Base-by-base conservation (phyloP, 2,888 invertebrate genomes). In the Acanthopleura granulata region DNA sequence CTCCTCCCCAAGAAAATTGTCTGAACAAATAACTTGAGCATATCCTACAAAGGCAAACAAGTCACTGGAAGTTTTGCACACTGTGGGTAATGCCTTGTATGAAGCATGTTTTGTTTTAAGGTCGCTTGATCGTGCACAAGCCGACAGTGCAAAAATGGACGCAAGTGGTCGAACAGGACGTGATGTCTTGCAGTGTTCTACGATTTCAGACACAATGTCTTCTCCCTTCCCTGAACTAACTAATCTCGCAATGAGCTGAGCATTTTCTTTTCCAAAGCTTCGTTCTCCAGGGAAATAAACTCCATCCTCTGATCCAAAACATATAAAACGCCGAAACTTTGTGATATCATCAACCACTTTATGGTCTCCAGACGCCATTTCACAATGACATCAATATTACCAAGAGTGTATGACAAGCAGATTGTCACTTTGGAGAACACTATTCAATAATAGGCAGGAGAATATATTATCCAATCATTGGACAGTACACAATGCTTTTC, bases 21-120 rank as follows among this genome's bases (percentile, higher is more conserved):
- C 71, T 14, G 71, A 18, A 71, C 71, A 49, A 16, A 84, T 74
- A 75, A 91, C 85, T 83, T 93, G 92, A 66, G 93, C 92, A 84
- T 92, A 93, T 85, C 93, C 93, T 74, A 93, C 91, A 83, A 94
- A 94, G 11, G 93, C 90, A 91, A 94, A 92, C 86, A 94, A 91
- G 80, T 94, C 92, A 80, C 93, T 92, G 12, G 94, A 93, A 72
- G 92, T 92, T 79, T 91, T 91, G 85, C 93, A 94, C 57, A 95
- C 91, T 85, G 92, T 91, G 73, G 90, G 83, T 3, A 93, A 91
- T 22, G 91, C 92, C 78, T 91, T 91, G 81, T 93, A 94, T 0
- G 93, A 92, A 16, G 91, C 92, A 75, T 91, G 90, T 81, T 93
- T 93, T 0, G 93, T 90, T 62, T 84, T 82, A 72, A 89, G 80